Percentiles rank a stretch among this genome's conserved stretches.
phyloP scores from a whole-genome alignment of 2,888 invertebrate genomes.

The Meliscaeva auricollis region DNA sequence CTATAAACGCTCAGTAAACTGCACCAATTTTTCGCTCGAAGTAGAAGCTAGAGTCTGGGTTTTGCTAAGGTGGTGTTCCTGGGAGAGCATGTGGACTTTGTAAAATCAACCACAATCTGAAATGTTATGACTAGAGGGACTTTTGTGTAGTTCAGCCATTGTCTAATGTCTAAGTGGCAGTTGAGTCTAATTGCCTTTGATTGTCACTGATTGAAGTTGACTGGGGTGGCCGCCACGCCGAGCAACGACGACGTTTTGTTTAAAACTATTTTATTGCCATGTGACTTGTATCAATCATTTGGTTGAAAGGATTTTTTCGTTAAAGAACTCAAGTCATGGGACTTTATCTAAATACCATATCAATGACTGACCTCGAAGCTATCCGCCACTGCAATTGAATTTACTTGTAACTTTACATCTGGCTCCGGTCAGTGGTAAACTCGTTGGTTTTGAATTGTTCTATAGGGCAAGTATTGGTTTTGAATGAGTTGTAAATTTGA shows the following conservation, averaged over 20 bases:
- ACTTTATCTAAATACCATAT: slow-evolving; percentile 29
- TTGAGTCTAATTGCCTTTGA: slow-evolving; percentile 54
- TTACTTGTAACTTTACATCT: not conserved
- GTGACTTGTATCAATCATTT: slow-evolving; percentile 44
- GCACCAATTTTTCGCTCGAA: slow-evolving; percentile 18
- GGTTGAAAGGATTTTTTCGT: slow-evolving; percentile 29
- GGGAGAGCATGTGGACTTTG: not conserved
- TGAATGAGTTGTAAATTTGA: not conserved
- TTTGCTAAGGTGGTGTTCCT: not conserved
- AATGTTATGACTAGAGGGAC: slow-evolving; percentile 11
- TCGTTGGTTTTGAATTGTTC: not conserved
- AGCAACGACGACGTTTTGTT: not conserved
- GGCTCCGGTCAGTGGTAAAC: slow-evolving; percentile 12
- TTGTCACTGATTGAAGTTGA: slow-evolving; percentile 13
- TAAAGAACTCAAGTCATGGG: slow-evolving; percentile 12
- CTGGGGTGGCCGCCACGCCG: not conserved
- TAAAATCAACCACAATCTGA: not conserved
- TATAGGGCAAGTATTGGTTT: not conserved
- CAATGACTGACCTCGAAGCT: slow-evolving; percentile 45
- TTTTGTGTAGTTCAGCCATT: slow-evolving; percentile 2
- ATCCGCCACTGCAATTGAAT: slow-evolving; percentile 4
- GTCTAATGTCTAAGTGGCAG: slow-evolving; percentile 24
- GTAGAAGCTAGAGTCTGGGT: not conserved
- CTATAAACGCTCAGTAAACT: not conserved
- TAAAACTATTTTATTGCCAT: slow-evolving; percentile 1